These are phyloP conservation scores for Cybosia mesomella DNA, from an alignment of 2,888 invertebrate species.

Conservation along the genomic window DNA sequence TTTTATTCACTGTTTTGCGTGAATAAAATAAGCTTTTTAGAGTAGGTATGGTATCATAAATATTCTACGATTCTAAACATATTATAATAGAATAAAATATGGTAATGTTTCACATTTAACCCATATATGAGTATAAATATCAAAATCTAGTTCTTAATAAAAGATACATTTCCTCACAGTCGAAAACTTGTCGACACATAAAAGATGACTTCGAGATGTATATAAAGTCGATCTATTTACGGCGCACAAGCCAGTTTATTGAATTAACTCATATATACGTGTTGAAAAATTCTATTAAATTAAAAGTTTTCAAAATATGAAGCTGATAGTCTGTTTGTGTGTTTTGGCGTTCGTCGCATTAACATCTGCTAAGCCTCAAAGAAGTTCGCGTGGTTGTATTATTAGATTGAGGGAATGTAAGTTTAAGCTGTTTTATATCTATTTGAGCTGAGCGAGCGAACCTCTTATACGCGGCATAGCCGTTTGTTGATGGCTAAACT, in stretches of 20 bases:
- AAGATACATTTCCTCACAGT: neutral
- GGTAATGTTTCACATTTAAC: conserved; percentile 1
- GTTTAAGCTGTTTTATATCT: conserved; percentile 37
- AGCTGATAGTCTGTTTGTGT: conserved; percentile 42
- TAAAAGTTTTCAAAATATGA: conserved; percentile 44
- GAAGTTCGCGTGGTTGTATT: conserved; percentile 46
- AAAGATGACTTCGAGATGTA: neutral
- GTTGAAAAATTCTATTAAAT: neutral
- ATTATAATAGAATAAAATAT: neutral
- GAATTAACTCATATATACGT: neutral
- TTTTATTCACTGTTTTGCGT: too few relatives aligned
- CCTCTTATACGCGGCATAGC: too few relatives aligned
- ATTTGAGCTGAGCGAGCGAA: neutral
- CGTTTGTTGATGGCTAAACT: too few relatives aligned
- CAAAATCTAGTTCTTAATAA: neutral
- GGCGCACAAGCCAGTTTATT: conserved; percentile 18
- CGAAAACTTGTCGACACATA: neutral
- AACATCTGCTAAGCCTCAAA: conserved; percentile 40
- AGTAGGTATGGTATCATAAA: too few relatives aligned
- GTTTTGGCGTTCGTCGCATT: conserved; percentile 47
- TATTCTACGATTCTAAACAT: too few relatives aligned
- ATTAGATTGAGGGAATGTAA: conserved; percentile 58
- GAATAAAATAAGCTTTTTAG: too few relatives aligned
- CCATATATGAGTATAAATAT: neutral
- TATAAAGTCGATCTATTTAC: conserved; percentile 29